Percentiles rank a stretch among this genome's conserved stretches.
These are phyloP conservation scores for Drosophila atripex DNA, from an alignment of 2,888 invertebrate species.

Conservation along the genomic window DNA sequence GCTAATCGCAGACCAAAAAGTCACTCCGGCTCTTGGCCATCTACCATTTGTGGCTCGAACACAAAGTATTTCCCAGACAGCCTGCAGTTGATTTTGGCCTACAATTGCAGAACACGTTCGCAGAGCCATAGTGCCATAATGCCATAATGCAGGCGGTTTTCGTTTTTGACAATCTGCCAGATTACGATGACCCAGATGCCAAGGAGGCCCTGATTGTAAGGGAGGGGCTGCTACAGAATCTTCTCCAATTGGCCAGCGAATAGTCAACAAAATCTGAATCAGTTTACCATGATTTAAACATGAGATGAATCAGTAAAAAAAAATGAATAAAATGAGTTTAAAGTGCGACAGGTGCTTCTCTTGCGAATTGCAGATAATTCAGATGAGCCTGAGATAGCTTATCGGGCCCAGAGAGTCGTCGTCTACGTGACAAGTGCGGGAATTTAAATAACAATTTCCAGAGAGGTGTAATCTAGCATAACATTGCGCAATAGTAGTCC, in stretches of 20 bases:
- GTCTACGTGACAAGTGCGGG: slow-evolving; percentile 29
- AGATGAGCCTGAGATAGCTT: slow-evolving; percentile 40
- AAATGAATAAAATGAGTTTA: slow-evolving; percentile 2
- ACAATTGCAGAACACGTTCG: slow-evolving; percentile 56
- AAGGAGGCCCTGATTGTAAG: too few species aligned
- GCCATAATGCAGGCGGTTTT: slow-evolving; percentile 20
- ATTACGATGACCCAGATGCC: slow-evolving; percentile 48
- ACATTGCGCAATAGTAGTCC: slow-evolving; percentile 36
- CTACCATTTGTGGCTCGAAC: slow-evolving; percentile 31
- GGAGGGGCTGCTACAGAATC: too few species aligned
- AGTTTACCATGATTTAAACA: too few species aligned
- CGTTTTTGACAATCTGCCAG: slow-evolving; percentile 62
- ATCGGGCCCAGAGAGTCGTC: slow-evolving; percentile 16
- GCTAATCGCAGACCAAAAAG: slow-evolving; percentile 38
- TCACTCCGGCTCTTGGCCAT: slow-evolving; percentile 17
- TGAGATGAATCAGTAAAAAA: slow-evolving; percentile 41
- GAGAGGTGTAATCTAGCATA: slow-evolving; percentile 29
- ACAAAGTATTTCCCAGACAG: slow-evolving; percentile 45
- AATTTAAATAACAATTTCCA: slow-evolving; percentile 38
- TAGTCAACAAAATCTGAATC: too few species aligned
- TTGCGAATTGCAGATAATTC: slow-evolving; percentile 11
- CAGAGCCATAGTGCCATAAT: slow-evolving; percentile 29
- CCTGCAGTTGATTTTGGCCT: slow-evolving; percentile 44
- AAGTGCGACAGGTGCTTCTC: slow-evolving; percentile 12
- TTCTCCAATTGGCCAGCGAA: too few species aligned